These are phyloP conservation scores for Pseudonaja textilis DNA, from an alignment of 2,113 vertebrate species.

Conservation along the genomic window DNA sequence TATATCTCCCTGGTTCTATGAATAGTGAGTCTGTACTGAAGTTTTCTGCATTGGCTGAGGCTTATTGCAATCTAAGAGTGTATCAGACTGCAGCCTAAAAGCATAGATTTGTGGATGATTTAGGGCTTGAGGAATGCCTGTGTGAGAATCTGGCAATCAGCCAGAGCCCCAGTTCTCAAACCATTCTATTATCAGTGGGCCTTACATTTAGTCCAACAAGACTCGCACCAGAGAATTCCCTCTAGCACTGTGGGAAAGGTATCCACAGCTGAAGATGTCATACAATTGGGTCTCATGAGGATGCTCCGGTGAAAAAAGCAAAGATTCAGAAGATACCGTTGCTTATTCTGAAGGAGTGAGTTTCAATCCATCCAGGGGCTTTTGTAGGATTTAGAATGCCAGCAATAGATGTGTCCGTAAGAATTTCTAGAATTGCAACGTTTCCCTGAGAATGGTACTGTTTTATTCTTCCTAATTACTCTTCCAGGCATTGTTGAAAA, in stretches of 20 bases:
- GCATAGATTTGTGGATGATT: not conserved
- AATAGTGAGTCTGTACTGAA: not conserved
- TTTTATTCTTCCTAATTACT: constrained; percentile 38
- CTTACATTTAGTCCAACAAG: constrained; percentile 1
- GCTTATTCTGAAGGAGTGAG: not conserved
- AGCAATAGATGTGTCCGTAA: constrained; percentile 37
- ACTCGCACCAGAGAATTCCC: not conserved
- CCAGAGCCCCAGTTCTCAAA: not conserved
- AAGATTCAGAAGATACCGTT: not conserved
- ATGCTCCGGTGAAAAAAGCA: not conserved
- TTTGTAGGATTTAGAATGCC: constrained; percentile 1
- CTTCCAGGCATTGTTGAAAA: constrained; percentile 18
- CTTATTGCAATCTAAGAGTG: not conserved
- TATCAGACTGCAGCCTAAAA: not conserved
- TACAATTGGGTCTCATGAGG: not conserved
- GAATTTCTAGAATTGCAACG: constrained; percentile 35
- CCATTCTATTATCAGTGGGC: not conserved
- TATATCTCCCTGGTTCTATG: not conserved
- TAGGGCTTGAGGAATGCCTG: not conserved
- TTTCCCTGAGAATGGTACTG: constrained; percentile 39
- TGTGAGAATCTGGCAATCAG: not conserved
- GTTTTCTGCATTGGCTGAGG: not conserved
- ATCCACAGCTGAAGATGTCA: not conserved
- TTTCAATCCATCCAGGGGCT: constrained; percentile 1
- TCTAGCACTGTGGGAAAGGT: constrained; percentile 6